Percentiles rank a stretch among this genome's conserved stretches.
phyloP scores from a whole-genome alignment of 2,888 invertebrate species.

The Chymomyza fuscimana region DNA sequence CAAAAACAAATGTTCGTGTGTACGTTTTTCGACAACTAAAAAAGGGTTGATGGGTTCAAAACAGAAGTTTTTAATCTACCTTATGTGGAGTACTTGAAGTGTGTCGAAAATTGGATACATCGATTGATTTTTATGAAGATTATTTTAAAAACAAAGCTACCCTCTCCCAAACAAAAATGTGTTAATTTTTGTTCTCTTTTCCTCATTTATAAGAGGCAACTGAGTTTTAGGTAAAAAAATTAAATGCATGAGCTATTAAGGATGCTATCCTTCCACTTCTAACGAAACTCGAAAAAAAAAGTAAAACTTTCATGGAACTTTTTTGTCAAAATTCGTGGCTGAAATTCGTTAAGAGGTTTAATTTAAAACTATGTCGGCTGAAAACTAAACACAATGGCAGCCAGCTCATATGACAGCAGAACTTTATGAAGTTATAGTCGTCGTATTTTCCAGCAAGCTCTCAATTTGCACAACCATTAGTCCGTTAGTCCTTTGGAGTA shows the following conservation, averaged over 20 bases:
- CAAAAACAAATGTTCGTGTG: too few relatives aligned
- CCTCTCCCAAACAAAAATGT: too few relatives aligned
- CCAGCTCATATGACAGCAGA: neutral
- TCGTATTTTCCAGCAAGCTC: constrained; percentile 2
- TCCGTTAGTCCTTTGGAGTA: neutral
- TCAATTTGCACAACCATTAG: constrained; percentile 10
- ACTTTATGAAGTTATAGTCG: constrained; percentile 2
- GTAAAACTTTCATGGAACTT: too few relatives aligned
- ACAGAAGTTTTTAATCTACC: too few relatives aligned
- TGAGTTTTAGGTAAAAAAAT: neutral
- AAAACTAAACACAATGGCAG: neutral
- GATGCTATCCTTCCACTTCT: neutral
- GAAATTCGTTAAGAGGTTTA: neutral
- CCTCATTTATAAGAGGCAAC: neutral
- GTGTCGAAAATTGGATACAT: too few relatives aligned
- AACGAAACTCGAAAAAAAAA: neutral
- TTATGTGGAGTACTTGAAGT: too few relatives aligned
- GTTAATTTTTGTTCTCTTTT: too few relatives aligned
- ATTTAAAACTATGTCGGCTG: neutral
- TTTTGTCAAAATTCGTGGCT: neutral
- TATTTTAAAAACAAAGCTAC: too few relatives aligned
- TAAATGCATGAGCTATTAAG: neutral
- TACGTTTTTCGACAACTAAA: too few relatives aligned
- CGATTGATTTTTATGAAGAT: too few relatives aligned
- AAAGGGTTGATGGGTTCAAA: too few relatives aligned